A percentile compares a stretch with the other conserved stretches of the same genome.
phyloP scores from a whole-genome alignment of 1,140 invertebrate genomes.

The Pseudomyrmex flavicornis region DNA sequence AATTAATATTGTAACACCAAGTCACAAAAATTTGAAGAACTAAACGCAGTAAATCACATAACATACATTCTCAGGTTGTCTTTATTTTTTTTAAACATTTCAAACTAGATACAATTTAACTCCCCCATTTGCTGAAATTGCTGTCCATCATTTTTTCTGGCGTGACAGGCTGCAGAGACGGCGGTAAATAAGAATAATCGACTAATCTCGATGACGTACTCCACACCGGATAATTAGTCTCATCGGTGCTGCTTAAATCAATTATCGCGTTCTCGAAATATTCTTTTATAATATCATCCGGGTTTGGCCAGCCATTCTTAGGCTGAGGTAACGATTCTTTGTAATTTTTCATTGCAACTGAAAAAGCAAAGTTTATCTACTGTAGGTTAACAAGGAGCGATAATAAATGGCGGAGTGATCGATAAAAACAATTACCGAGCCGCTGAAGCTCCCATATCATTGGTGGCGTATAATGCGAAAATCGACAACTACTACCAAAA shows the following conservation, averaged over 20 bases:
- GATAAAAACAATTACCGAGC: conserved; percentile 82
- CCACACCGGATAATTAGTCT: conserved; percentile 82
- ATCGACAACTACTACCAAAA: conserved; percentile 88
- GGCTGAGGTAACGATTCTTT: neutral
- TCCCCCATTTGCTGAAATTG: conserved; percentile 86
- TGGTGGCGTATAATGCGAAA: conserved; percentile 87
- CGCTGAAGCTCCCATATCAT: conserved; percentile 86
- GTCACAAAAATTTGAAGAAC: neutral
- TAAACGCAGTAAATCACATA: neutral
- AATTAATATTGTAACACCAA: neutral
- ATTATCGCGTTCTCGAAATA: conserved; percentile 73
- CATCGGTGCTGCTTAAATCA: conserved; percentile 48
- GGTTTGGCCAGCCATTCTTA: conserved; percentile 65
- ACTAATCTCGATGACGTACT: conserved; percentile 84
- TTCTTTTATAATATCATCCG: conserved; percentile 74
- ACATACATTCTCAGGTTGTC: neutral
- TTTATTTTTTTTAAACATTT: conserved; percentile 4
- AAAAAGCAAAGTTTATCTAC: conserved; percentile 50
- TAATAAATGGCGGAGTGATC: neutral
- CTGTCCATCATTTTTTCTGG: conserved; percentile 84
- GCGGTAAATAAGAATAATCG: conserved; percentile 85
- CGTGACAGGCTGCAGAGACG: conserved; percentile 86
- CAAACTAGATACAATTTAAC: neutral
- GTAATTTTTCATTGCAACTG: conserved; percentile 73
- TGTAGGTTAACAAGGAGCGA: neutral